These are phyloP conservation scores for Plagiodera versicolora DNA, from an alignment of 2,888 invertebrate species.

Conservation along the genomic window DNA sequence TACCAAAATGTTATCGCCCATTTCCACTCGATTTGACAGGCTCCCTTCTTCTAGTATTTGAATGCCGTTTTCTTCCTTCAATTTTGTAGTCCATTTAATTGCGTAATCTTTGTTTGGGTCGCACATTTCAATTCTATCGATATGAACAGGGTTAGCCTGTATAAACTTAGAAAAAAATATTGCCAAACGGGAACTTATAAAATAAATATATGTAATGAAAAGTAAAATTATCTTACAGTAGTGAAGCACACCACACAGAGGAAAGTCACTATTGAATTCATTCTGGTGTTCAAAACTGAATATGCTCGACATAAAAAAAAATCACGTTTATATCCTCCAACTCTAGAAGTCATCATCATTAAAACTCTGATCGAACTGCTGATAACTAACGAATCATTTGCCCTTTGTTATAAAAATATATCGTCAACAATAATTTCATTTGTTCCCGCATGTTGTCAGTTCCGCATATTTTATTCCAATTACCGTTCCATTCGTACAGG, in stretches of 20 bases:
- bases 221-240: not conserved
- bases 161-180: constrained; percentile 16
- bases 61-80: constrained; percentile 22
- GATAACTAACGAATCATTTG: not conserved
- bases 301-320: not conserved
- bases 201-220: too few relatives aligned
- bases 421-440: not conserved
- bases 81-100: constrained; percentile 20
- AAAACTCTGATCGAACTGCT: not conserved
- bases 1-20: constrained; percentile 36
- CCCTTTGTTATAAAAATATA: not conserved
- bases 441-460: not conserved
- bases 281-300: not conserved
- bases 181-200: too few relatives aligned
- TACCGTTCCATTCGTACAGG: too few relatives aligned
- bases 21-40: constrained; percentile 30
- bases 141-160: constrained; percentile 12
- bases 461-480: not conserved
- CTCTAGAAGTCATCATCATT: not conserved
- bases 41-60: constrained; percentile 32
- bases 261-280: not conserved
- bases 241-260: not conserved
- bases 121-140: constrained; percentile 34
- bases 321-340: not conserved
- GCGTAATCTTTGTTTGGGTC: constrained; percentile 31